A percentile compares a stretch with the other conserved stretches of the same genome.
These are phyloP conservation scores for Myotis planiceps DNA, from an alignment of 2,797 vertebrate species.

Conservation along the genomic window DNA sequence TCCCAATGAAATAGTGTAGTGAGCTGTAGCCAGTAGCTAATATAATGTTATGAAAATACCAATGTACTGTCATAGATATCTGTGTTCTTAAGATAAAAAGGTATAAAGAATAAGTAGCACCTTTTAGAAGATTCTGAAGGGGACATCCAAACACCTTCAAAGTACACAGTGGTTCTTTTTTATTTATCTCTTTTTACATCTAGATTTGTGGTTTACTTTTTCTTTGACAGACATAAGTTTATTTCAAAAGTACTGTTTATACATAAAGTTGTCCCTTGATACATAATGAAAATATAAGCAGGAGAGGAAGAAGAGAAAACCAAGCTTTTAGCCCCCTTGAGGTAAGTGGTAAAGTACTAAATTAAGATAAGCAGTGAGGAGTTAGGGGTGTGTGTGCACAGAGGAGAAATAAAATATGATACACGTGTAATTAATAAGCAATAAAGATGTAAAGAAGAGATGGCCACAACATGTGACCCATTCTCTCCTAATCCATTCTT, in stretches of 20 bases:
- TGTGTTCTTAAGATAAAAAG: neutral
- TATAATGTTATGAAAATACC: neutral
- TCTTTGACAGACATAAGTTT: neutral
- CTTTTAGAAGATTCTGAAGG: neutral
- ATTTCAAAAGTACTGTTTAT: neutral
- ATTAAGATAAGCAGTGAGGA: neutral
- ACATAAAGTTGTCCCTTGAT: neutral
- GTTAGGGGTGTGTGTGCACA: neutral
- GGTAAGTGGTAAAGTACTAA: neutral
- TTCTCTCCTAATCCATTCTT: neutral
- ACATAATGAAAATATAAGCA: constrained; percentile 28
- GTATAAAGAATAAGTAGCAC: neutral
- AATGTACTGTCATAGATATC: neutral
- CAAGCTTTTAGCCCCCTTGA: neutral
- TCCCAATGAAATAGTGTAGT: neutral
- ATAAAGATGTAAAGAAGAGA: neutral
- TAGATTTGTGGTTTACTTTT: neutral
- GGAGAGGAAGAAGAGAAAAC: neutral
- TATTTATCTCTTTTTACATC: neutral
- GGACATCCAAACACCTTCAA: neutral
- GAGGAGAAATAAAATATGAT: neutral
- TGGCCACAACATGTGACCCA: neutral
- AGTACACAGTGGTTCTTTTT: neutral
- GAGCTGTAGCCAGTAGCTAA: neutral
- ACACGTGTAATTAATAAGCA: neutral